phyloP scores from a whole-genome alignment of 1,140 invertebrate species.

The Micrasema minimum region DNA sequence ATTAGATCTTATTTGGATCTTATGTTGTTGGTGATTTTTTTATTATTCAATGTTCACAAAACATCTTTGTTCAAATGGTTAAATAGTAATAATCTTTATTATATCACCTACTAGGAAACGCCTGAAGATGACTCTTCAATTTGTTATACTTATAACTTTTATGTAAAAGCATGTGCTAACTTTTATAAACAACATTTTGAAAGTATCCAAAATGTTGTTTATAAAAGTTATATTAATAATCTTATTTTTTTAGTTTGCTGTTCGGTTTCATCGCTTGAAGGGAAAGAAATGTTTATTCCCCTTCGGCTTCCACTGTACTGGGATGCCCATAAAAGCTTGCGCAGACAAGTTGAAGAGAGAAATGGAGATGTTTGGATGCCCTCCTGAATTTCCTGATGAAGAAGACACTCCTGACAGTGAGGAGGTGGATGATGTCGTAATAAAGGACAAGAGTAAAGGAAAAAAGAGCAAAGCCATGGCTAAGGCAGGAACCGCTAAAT shows the following conservation, averaged over 20 bases:
- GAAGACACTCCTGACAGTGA: constrained; percentile 64
- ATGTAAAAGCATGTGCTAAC: too few species aligned
- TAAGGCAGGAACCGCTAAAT: constrained; percentile 89
- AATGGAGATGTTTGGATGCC: constrained; percentile 91
- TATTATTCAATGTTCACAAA: too few species aligned
- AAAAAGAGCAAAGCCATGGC: constrained; percentile 99
- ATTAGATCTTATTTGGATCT: too few species aligned
- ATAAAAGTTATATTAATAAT: neutral
- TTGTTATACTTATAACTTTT: too few species aligned
- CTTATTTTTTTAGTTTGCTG: constrained; percentile 81
- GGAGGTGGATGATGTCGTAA: constrained; percentile 70
- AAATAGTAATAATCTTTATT: too few species aligned
- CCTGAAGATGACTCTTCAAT: too few species aligned
- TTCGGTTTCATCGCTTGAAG: constrained; percentile 89
- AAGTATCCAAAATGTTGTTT: neutral
- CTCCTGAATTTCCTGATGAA: constrained; percentile 87
- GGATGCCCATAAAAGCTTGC: constrained; percentile 97
- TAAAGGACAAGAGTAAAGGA: constrained; percentile 96
- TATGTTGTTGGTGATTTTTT: too few species aligned
- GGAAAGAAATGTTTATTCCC: constrained; percentile 95
- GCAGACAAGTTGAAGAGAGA: constrained; percentile 97
- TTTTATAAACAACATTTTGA: neutral
- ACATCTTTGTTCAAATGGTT: too few species aligned
- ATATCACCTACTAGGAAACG: too few species aligned
- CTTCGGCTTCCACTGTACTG: constrained; percentile 99